Evolutionary conservation across 1,140 invertebrate species (phyloP), one percentile per base, ranked within the genome.

Genomic region (Anoplolepis gracilipes): DNA sequence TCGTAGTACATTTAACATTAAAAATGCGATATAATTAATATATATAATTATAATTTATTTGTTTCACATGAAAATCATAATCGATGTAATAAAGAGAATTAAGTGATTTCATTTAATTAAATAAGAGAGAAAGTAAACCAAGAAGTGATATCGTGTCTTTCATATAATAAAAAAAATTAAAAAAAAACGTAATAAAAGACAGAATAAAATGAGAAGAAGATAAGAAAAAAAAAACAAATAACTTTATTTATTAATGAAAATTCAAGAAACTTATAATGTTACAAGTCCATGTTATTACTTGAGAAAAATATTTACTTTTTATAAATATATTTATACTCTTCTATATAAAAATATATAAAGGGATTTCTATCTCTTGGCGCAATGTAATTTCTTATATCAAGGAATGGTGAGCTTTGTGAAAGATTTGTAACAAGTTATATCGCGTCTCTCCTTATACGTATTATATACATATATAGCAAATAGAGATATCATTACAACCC

Each of bases 381-480:
- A 10, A 59, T 55, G 65, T 72, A 69, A 79, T 69, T 70, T 7
- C 16, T 42, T 11, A 13, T 25, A n/a, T 72, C 49, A 42, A 30
- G 65, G 46, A 72, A 59, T 8, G 3, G 7, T 30, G n/a, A 19
- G 3, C 22, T 72, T 30, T 59, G 65, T 46, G 78, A 59, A 72
- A 72, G 67, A 82, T 82, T 82, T 73, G 19, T 69, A 53, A 33
- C 49, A 61, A 72, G 78, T 42, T 70, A 8, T 33, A 72, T 82
- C 62, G 59, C 4, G 62, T 16, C 42, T 36, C 22, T 22, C 28
- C 22, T 59, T 46, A 42, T 36, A 25, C 6, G 33, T 36, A 36
- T 36, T 36, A n/a, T n/a, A n/a, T 36, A 6, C 33, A 36, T 1
- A 25, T 19, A 28, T 22, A n/a, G 11, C 36, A 82, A 82, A 82